Conservation (phyloP, 35 echinoderm and acorn worm genomes). For the Apostichopus japonicus region DNA sequence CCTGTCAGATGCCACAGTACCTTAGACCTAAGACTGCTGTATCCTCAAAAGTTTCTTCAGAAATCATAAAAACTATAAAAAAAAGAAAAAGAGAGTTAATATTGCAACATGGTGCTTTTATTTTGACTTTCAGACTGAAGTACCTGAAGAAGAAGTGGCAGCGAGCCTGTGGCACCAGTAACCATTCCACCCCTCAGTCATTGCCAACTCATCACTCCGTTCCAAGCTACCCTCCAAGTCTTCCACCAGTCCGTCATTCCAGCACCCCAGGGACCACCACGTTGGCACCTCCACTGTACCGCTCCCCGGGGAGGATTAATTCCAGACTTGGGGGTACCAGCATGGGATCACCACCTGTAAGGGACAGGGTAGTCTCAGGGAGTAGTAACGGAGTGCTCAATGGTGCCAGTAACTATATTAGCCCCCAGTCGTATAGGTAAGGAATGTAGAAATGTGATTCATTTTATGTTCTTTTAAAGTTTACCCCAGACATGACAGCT, state of each 20-base stretch:
- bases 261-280: slow-evolving; percentile 11
- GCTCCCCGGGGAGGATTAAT: slow-evolving; percentile 52
- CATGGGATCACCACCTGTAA: slow-evolving; percentile 71
- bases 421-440: slow-evolving; percentile 13
- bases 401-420: slow-evolving; percentile 23
- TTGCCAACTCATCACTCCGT: slow-evolving; percentile 1
- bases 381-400: slow-evolving; percentile 29
- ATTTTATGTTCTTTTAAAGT: too few relatives aligned
- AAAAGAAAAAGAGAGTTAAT: too few relatives aligned
- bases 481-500: too few relatives aligned
- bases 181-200: neutral
- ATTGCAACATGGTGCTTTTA: neutral
- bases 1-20: too few relatives aligned
- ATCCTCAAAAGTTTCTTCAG: too few relatives aligned
- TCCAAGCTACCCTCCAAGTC: neutral
- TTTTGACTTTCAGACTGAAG: slow-evolving; percentile 7
- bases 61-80: too few relatives aligned
- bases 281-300: neutral
- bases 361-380: slow-evolving; percentile 51
- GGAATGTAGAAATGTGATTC: neutral
- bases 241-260: slow-evolving; percentile 43
- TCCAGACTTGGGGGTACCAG: slow-evolving; percentile 37
- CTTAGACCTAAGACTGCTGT: too few relatives aligned
- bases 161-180: slow-evolving; percentile 28
- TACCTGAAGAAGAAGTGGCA: slow-evolving; percentile 49